Base-by-base conservation (phyloP, 1,140 invertebrate species). In the Neocloeon triangulifer region DNA sequence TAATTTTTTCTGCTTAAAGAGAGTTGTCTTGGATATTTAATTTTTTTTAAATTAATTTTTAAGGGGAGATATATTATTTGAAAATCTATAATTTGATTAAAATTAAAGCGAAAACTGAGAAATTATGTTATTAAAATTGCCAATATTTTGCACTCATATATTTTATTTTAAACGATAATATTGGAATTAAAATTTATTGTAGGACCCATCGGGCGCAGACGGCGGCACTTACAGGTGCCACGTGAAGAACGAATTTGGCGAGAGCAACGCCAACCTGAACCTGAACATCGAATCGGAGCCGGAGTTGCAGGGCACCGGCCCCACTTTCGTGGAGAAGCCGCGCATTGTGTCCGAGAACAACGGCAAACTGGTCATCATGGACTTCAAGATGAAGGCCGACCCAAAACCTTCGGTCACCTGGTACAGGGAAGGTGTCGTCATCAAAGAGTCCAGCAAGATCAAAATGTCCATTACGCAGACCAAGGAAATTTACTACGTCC, bases 271-370 rank as follows among this genome's bases (percentile, higher is more conserved):
- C 23, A 97, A 96, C 57, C 63, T 98, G 5, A 96, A 94, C 49
- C 58, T 98, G 28, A 98, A 98, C 54, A 96, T 98, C 50, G 86
- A 94, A 58, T 84, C 81, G 8, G 84, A 86, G 46, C 73, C 78
- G 1, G 82, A 88, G 53, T 74, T 73, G 1, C 79, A 86, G 53
- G 88, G 88, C 10, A 78, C 88, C 45, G 86, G 89, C 9, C 94
- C 94, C 32, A 91, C 81, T n/a, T 98, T 98, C 53, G 72, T 91
- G 23, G 89, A 95, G 51, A 98, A 98, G 55, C 94, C 94, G 12
- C 66, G 73, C 39, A 95, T 94, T 43, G 77, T 79, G 39, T 94
- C 92, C 1, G 80, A 88, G 52, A 75, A 94, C 47, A 81, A 82
- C 46, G 91, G 91, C 5, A 91, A 92, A 61, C 59, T 92, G 26